A percentile compares a stretch with the other conserved stretches of the same genome.
These are phyloP conservation scores for Neoarius graeffei DNA, from an alignment of 2,113 vertebrate species.

Conservation along the genomic window DNA sequence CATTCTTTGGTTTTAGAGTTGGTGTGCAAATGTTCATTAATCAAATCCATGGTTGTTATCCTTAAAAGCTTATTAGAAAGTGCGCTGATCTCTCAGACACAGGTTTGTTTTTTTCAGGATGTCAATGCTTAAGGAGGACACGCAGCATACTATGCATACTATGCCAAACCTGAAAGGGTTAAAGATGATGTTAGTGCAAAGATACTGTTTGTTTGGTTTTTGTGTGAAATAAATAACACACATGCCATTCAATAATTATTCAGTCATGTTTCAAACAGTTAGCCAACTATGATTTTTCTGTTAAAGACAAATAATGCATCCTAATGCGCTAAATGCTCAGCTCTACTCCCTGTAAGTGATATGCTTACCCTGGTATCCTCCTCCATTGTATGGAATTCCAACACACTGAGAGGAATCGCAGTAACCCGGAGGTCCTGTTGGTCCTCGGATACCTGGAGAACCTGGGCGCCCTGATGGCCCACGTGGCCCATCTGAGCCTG, in stretches of 20 bases:
- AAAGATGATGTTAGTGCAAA: conserved; percentile 87
- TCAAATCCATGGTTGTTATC: conserved; percentile 90
- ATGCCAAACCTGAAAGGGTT: conserved; percentile 99
- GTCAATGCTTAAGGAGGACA: conserved; percentile 95
- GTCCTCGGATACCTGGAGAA: conserved; percentile 86
- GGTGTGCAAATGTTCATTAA: conserved; percentile 80
- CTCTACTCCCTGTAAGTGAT: conserved; percentile 34
- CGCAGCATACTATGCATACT: conserved; percentile 93
- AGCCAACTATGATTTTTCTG: neutral
- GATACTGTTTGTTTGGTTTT: conserved; percentile 23
- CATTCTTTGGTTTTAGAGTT: conserved; percentile 71
- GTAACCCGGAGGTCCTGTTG: conserved; percentile 90
- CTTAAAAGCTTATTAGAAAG: conserved; percentile 91
- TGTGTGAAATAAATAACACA: conserved; percentile 35
- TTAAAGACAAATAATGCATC: conserved; percentile 9
- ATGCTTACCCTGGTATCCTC: conserved; percentile 94
- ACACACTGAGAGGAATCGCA: conserved; percentile 98
- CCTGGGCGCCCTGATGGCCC: conserved; percentile 92
- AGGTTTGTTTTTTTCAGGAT: conserved; percentile 80
- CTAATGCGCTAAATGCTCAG: neutral
- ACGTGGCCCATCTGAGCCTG: conserved; percentile 87
- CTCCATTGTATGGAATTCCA: conserved; percentile 97
- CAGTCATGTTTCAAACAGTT: neutral
- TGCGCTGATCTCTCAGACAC: conserved; percentile 97
- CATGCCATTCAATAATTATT: conserved; percentile 37